Percentiles rank a stretch among this genome's conserved stretches.
Evolutionary conservation across 1,140 invertebrate species (phyloP).

Genomic region (Delia radicum): DNA sequence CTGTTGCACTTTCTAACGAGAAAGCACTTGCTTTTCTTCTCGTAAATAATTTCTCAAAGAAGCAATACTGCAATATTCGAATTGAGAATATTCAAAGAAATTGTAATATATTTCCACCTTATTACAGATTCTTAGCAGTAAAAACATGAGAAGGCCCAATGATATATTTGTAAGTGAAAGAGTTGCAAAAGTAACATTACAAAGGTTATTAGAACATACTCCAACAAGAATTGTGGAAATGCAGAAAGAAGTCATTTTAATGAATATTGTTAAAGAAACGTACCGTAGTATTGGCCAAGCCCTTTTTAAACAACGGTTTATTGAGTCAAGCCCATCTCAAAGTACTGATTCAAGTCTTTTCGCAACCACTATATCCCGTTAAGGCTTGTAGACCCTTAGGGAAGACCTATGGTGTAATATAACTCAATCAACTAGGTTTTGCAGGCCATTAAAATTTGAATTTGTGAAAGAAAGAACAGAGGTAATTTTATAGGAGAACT

Average conservation of each 20-base stretch:
- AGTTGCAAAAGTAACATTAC: conserved; percentile 9
- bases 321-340: neutral
- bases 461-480: conserved; percentile 26
- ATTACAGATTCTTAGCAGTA: neutral
- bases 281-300: conserved; percentile 3
- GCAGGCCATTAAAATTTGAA: conserved; percentile 26
- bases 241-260: conserved; percentile 14
- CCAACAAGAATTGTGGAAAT: conserved; percentile 7
- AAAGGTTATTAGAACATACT: conserved; percentile 10
- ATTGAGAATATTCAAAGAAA: conserved; percentile 9
- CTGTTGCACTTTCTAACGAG: neutral
- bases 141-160: conserved; percentile 7
- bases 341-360: conserved; percentile 12
- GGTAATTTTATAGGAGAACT: conserved; percentile 17
- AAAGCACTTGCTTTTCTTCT: conserved; percentile 23
- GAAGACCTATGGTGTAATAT: neutral
- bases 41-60: conserved; percentile 25
- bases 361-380: conserved; percentile 19
- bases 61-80: conserved; percentile 8
- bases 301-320: conserved; percentile 18
- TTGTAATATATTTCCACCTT: conserved; percentile 22
- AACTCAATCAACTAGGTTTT: conserved; percentile 23
- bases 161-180: conserved; percentile 2
- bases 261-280: neutral
- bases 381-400: neutral